Evolutionary conservation across 2,888 invertebrate genomes (phyloP), one percentile per base, ranked within the genome.

Genomic region (Drosophila siamana): DNA sequence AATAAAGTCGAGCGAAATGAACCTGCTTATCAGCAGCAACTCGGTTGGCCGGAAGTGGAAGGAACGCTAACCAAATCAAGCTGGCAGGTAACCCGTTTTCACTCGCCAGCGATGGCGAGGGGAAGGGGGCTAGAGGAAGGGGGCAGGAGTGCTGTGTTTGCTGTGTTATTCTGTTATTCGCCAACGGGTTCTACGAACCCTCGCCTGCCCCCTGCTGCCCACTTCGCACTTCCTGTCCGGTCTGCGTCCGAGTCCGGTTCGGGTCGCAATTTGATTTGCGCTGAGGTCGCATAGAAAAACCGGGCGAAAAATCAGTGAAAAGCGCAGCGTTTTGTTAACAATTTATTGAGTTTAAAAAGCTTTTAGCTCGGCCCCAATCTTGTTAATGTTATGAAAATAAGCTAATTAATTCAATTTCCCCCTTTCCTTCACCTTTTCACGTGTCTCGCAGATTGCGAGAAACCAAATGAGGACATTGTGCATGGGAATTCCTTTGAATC

Each of bases 381-480:
- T 28, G 40, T 67, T 73, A 83, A 59, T 60, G 52, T 68, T 52
- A 54, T 54, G 38, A 24, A 48, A 54, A 70, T 46, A 47, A 36
- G 30, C 24, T 50, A 69, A 55, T 72, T 79, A 55, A 51, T 79
- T 87, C 30, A 66, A 65, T 70, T 72, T 47, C 57, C 59, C 4
- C n/a, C 30, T 1, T n/a, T n/a, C n/a, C n/a, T n/a, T n/a, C n/a
- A n/a, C n/a, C n/a, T n/a, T n/a, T n/a, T n/a, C n/a, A n/a, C n/a
- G n/a, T n/a, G n/a, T n/a, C n/a, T 33, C 5, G n/a, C 11, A 91
- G 91, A 91, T 90, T 91, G 91, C 76, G 91, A 91, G 70, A 91
- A 90, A 72, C 74, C 78, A 72, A 79, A 86, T 57, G 91, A 91
- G 66, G 91, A 91, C 64, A 76, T 84, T 74, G 80, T 80, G 47